Conservation (phyloP, 35 echinoderm and acorn worm genomes). For the Eucidaris tribuloides region DNA sequence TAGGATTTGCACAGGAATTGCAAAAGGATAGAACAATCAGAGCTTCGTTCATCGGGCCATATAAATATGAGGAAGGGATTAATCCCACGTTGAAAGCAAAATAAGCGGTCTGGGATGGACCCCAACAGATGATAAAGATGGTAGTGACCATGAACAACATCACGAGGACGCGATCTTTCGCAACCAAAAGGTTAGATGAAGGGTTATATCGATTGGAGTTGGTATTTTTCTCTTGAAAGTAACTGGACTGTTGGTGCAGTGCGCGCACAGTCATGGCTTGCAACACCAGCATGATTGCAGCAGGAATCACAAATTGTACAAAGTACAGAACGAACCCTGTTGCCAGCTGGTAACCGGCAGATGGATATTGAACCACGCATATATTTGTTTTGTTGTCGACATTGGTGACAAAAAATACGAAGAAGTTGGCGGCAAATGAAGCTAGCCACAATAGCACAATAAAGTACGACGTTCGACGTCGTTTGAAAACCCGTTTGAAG, state of each 20-base stretch:
- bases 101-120: neutral
- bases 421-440: neutral
- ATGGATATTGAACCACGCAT: neutral
- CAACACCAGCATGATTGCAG: neutral
- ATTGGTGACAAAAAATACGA: neutral
- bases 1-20: neutral
- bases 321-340: neutral
- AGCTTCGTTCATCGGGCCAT: neutral
- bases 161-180: neutral
- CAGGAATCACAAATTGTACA: neutral
- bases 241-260: neutral
- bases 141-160: neutral
- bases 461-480: neutral
- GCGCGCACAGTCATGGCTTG: neutral
- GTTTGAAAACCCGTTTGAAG: conserved; percentile 13
- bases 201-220: neutral
- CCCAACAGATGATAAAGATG: conserved; percentile 11
- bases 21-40: neutral
- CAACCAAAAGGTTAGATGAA: neutral
- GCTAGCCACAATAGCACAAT: neutral
- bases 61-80: neutral
- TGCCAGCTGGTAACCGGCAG: neutral
- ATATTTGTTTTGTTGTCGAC: neutral
- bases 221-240: neutral
- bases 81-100: neutral